A percentile compares a stretch with the other conserved stretches of the same genome.
Conservation (phyloP, 2,888 invertebrate genomes). For the Drosophila ochracea region DNA sequence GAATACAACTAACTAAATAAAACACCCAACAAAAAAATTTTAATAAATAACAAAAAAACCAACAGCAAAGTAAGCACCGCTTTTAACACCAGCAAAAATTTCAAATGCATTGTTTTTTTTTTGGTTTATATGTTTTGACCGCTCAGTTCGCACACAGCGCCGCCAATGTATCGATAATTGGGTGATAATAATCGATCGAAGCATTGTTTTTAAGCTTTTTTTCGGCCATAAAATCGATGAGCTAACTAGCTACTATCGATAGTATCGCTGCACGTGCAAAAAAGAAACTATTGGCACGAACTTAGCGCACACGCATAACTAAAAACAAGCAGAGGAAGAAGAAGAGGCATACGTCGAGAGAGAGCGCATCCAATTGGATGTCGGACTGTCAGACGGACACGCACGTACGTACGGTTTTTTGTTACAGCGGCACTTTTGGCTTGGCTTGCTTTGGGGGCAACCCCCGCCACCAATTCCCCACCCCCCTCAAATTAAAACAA, state of each 20-base stretch:
- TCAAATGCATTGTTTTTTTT: constrained; percentile 27
- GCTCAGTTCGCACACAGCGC: constrained; percentile 43
- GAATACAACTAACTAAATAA: constrained; percentile 48
- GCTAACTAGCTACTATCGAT: constrained; percentile 49
- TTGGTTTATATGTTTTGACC: constrained; percentile 53
- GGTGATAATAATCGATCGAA: constrained; percentile 36
- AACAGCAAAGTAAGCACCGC: constrained; percentile 78
- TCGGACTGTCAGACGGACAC: constrained; percentile 57
- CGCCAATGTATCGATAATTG: constrained; percentile 56
- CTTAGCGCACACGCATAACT: constrained; percentile 65
- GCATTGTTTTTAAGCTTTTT: constrained; percentile 7
- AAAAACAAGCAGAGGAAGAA: constrained; percentile 43
- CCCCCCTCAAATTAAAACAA: constrained; percentile 47
- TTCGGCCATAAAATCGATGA: constrained; percentile 23
- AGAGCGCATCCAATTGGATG: constrained; percentile 58
- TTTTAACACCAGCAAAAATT: constrained; percentile 34
- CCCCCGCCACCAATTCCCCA: background rate
- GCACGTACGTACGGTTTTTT: constrained; percentile 65
- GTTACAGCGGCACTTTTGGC: constrained; percentile 57
- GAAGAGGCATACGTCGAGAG: constrained; percentile 21
- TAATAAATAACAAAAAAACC: constrained; percentile 29
- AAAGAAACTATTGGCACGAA: constrained; percentile 57
- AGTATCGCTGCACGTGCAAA: constrained; percentile 60
- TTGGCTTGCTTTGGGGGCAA: constrained; percentile 22
- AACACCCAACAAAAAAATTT: constrained; percentile 46